Base-by-base conservation (phyloP, 2,113 vertebrate genomes). In the Nothoprocta pentlandii region DNA sequence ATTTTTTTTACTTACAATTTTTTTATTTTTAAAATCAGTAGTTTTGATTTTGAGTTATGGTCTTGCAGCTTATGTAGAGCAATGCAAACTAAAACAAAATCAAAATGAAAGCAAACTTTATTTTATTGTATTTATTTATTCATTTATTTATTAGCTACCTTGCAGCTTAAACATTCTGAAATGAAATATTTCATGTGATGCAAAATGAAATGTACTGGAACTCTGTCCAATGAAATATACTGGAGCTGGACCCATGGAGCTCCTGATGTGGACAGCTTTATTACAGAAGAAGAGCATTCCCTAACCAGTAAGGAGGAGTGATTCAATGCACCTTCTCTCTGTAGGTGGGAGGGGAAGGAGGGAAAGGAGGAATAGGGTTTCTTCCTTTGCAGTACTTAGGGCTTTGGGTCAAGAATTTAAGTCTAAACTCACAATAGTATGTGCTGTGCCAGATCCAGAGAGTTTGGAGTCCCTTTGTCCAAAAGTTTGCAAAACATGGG, bases 391-490 rank as follows among this genome's bases (percentile, higher is more conserved):
- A 93, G 90, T 0, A 0, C 77, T 92, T 5, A 0, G 58, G 92
- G 88, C 94, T 93, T 75, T 80, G 3, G 9, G 95, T 92, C 94
- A 95, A 93, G 90, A 93, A 90, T 89, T 69, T 61, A 59, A 79
- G 70, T 86, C 69, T 94, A 84, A 92, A 93, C 90, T 85, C 85
- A 93, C 90, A 69, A 75, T 5, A 12, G 58, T 0, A n/a, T 92
- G 46, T 53, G 53, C 90, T 82, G 63, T 94, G 92, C 90, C 83
- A 89, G 88, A 95, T 84, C 46, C 88, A 77, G 56, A 73, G 90
- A 93, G 80, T 95, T 89, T 89, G 80, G 78, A 96, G 95, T 87
- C 96, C 94, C 74, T 96, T 92, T 95, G 90, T 95, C 85, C 95
- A 97, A 85, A 49, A 84, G 74, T 47, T 92, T 83, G 79, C 93